Conservation (phyloP, 2,888 invertebrate species). For the Mimumesa dahlbomi region DNA sequence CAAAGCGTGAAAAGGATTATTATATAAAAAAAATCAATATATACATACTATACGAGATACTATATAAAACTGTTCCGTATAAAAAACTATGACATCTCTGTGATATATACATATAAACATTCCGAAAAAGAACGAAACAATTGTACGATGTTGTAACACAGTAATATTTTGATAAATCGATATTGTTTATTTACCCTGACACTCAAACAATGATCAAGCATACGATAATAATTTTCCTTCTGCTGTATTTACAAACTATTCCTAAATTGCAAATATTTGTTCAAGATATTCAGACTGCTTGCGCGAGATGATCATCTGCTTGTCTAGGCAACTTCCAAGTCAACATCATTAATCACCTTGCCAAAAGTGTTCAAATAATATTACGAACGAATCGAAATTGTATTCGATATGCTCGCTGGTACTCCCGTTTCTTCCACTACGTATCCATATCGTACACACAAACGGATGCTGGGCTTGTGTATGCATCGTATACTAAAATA, state of each 20-base stretch:
- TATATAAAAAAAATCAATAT: constrained; percentile 12
- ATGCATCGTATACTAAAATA: too few species aligned
- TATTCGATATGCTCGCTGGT: not conserved
- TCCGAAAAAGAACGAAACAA: too few species aligned
- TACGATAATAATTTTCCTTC: constrained; percentile 33
- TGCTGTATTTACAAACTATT: constrained; percentile 32
- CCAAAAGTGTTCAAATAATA: constrained; percentile 31
- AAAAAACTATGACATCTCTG: too few species aligned
- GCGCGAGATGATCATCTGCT: constrained; percentile 39
- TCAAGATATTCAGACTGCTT: constrained; percentile 31
- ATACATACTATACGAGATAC: not conserved
- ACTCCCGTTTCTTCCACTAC: not conserved
- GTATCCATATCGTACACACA: too few species aligned
- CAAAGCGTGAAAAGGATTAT: not conserved
- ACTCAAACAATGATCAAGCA: constrained; percentile 16
- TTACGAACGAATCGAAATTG: constrained; percentile 17
- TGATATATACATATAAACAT: too few species aligned
- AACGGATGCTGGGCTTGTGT: too few species aligned
- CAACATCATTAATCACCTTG: constrained; percentile 49
- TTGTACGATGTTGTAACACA: too few species aligned
- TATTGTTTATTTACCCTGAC: not conserved
- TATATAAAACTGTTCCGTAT: not conserved
- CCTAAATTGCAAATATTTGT: constrained; percentile 43
- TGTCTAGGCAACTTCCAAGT: constrained; percentile 41
- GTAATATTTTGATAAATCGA: too few species aligned